Percentiles rank a stretch among this genome's conserved stretches.
Evolutionary conservation across 2,113 vertebrate genomes (phyloP).

Genomic region (Pedetes capensis): DNA sequence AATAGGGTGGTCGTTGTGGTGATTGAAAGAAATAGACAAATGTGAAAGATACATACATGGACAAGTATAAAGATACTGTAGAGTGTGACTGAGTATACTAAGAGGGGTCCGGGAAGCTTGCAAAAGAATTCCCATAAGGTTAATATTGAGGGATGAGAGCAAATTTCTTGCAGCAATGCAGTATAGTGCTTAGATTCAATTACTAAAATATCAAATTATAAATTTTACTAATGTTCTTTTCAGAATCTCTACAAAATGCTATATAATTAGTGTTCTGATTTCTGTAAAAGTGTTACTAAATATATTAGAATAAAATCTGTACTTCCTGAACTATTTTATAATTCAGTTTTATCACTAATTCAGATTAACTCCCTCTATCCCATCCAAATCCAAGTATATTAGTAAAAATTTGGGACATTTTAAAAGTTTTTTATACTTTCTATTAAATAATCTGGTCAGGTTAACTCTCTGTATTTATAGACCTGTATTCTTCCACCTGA

Average conservation of each 20-base stretch:
- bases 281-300: not conserved
- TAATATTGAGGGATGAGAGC: constrained; percentile 9
- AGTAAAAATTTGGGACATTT: not conserved
- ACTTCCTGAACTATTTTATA: constrained; percentile 32
- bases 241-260: constrained; percentile 47
- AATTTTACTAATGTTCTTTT: constrained; percentile 27
- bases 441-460: not conserved
- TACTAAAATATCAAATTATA: constrained; percentile 37
- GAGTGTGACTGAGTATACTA: not conserved
- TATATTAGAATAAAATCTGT: constrained; percentile 1
- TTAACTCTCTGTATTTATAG: not conserved
- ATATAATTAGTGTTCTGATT: constrained; percentile 11
- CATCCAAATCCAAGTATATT: not conserved
- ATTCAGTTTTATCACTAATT: not conserved
- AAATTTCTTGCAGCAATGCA: not conserved
- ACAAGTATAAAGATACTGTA: not conserved
- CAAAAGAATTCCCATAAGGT: not conserved
- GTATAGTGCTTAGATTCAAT: not conserved
- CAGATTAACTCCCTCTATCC: not conserved
- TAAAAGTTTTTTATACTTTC: not conserved
- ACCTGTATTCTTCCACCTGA: not conserved
- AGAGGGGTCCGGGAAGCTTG: not conserved
- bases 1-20: not conserved
- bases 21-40: not conserved
- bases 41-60: not conserved